phyloP scores from a whole-genome alignment of 2,888 invertebrate genomes.

The Ectemnius continuus region DNA sequence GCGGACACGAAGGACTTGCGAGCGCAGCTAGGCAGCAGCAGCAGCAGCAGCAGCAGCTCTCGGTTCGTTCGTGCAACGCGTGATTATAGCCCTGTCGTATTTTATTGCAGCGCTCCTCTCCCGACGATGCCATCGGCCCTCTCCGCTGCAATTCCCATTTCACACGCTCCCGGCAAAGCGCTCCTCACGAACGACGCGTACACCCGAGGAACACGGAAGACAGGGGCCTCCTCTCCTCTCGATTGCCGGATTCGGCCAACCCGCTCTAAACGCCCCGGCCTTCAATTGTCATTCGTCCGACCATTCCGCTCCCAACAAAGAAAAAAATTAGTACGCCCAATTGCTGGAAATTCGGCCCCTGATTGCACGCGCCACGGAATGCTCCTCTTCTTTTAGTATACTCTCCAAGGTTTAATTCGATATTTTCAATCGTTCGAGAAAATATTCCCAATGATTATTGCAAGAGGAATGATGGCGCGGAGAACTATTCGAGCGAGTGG shows the following conservation, averaged over 20 bases:
- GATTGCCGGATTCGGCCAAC: not conserved
- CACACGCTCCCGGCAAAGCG: conserved; percentile 35
- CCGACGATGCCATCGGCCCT: conserved; percentile 19
- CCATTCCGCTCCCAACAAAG: not conserved
- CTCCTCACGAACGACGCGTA: conserved; percentile 7
- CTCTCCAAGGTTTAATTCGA: too few species aligned
- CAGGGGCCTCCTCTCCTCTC: not conserved
- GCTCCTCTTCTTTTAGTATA: too few species aligned
- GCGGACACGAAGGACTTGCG: conserved; percentile 46
- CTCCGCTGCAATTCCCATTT: conserved; percentile 39
- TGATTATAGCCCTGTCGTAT: conserved; percentile 74
- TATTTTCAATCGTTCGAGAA: too few species aligned
- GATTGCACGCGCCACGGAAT: too few species aligned
- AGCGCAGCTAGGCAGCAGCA: conserved; percentile 47
- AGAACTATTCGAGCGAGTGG: conserved; percentile 37
- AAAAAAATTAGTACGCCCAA: not conserved
- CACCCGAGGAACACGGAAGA: conserved; percentile 25
- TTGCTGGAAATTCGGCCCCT: too few species aligned
- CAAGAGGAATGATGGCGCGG: not conserved
- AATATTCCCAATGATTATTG: not conserved
- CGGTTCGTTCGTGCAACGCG: conserved; percentile 53
- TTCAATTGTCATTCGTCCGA: not conserved
- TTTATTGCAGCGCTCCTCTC: conserved; percentile 67
- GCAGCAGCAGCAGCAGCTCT: too few species aligned
- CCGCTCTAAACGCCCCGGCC: not conserved